A percentile compares a stretch with the other conserved stretches of the same genome.
Conservation (phyloP, 2,797 vertebrate species). For the Enteromius argenteus region DNA sequence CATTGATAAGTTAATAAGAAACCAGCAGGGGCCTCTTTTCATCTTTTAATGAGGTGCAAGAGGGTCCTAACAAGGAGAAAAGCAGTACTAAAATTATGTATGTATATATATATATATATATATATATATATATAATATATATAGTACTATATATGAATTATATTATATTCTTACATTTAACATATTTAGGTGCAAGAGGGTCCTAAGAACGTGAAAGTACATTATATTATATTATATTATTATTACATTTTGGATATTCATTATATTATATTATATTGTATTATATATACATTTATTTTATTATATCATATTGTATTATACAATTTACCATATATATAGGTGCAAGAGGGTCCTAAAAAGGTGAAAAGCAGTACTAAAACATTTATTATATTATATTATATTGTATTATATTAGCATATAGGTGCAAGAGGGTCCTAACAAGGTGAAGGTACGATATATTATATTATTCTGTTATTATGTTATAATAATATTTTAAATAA, state of each 20-base stretch:
- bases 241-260: too few species aligned
- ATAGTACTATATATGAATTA: neutral
- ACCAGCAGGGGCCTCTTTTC: neutral
- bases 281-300: neutral
- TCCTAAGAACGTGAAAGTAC: too few species aligned
- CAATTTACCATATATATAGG: too few species aligned
- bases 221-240: too few species aligned
- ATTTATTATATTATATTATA: neutral
- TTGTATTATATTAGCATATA: neutral
- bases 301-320: neutral
- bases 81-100: neutral
- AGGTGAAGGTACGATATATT: too few species aligned
- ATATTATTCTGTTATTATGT: too few species aligned
- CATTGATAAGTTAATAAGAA: slow-evolving; percentile 29
- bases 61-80: neutral
- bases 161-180: neutral
- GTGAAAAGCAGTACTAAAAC: too few species aligned
- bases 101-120: too few species aligned
- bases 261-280: neutral
- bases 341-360: too few species aligned
- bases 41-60: neutral
- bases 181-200: neutral
- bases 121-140: too few species aligned
- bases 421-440: too few species aligned
- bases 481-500: neutral